Evolutionary conservation across 1,140 invertebrate species (phyloP).

Genomic region (Cataglyphis hispanica): DNA sequence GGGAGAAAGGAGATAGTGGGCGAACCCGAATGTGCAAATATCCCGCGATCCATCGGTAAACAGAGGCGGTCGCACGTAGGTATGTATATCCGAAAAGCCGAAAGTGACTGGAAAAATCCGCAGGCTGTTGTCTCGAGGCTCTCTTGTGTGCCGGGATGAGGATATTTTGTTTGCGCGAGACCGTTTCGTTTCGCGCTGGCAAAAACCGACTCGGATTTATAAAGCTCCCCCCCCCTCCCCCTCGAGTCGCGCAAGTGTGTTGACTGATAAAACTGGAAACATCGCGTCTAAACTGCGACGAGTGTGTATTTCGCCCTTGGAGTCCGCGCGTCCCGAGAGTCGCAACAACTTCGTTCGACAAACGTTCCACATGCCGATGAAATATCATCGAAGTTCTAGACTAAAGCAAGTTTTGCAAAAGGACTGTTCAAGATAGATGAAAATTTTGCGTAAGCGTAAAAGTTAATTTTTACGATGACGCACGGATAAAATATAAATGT

Average conservation of each 20-base stretch:
- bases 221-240: slow-evolving; percentile 66
- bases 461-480: slow-evolving; percentile 24
- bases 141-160: background rate
- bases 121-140: slow-evolving; percentile 66
- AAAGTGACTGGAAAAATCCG: slow-evolving; percentile 62
- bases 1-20: slow-evolving; percentile 52
- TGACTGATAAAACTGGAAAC: slow-evolving; percentile 77
- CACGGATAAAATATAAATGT: background rate
- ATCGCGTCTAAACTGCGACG: slow-evolving; percentile 68
- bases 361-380: slow-evolving; percentile 38
- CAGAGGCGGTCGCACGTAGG: slow-evolving; percentile 71
- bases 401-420: slow-evolving; percentile 22
- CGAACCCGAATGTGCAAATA: slow-evolving; percentile 70
- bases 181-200: slow-evolving; percentile 18
- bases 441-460: background rate
- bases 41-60: slow-evolving; percentile 74
- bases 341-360: slow-evolving; percentile 68
- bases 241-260: slow-evolving; percentile 72
- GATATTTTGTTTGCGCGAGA: slow-evolving; percentile 67
- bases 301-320: slow-evolving; percentile 65
- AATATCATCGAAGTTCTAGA: slow-evolving; percentile 37
- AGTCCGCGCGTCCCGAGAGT: slow-evolving; percentile 58
- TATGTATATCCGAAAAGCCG: slow-evolving; percentile 26
- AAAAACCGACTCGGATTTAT: slow-evolving; percentile 72
- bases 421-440: background rate